Percentiles rank a stretch among this genome's conserved stretches.
These are phyloP conservation scores for Luscinia megarhynchos DNA, from an alignment of 2,797 vertebrate genomes.

Conservation along the genomic window DNA sequence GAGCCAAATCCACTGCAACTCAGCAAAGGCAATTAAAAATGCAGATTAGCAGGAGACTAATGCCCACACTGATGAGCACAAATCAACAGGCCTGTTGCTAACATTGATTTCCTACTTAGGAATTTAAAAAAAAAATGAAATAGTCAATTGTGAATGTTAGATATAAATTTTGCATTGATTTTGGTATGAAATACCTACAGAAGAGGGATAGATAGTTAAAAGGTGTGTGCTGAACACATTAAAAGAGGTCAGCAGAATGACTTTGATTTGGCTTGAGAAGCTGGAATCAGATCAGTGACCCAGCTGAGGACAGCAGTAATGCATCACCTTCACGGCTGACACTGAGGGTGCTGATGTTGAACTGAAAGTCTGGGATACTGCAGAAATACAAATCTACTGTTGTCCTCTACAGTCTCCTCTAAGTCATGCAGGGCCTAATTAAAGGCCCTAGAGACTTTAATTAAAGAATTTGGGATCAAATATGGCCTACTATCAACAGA, in stretches of 20 bases:
- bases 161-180: not conserved
- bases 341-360: not conserved
- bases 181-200: not conserved
- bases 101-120: not conserved
- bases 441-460: not conserved
- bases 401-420: not conserved
- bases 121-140: fast-evolving
- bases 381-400: not conserved
- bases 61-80: not conserved
- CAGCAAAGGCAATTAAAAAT: not conserved
- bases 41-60: not conserved
- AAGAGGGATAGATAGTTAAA: not conserved
- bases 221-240: not conserved
- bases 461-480: not conserved
- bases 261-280: not conserved
- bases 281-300: not conserved
- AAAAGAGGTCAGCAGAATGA: not conserved
- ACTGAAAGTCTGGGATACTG: not conserved
- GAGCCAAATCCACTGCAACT: not conserved
- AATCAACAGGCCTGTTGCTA: not conserved
- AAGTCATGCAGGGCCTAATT: not conserved
- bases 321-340: not conserved
- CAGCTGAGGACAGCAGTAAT: not conserved
- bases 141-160: not conserved
- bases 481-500: not conserved